Percentiles rank a stretch among this genome's conserved stretches.
These are phyloP conservation scores for Therioaphis trifolii DNA, from an alignment of 2,888 invertebrate genomes.

Conservation along the genomic window DNA sequence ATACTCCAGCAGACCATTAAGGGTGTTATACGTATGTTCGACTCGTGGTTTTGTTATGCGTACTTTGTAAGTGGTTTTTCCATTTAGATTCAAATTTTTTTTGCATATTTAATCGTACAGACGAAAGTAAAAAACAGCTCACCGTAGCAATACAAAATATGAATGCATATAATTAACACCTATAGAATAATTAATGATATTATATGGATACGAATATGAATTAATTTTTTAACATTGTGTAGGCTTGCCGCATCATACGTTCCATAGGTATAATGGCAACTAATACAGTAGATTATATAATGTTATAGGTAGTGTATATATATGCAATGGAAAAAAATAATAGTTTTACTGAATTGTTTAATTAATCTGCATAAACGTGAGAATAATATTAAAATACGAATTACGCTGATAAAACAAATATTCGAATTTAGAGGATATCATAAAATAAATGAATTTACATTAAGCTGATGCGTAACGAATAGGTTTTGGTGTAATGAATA, in stretches of 20 bases:
- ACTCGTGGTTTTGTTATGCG: conserved; percentile 18
- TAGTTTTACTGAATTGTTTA: conserved; percentile 33
- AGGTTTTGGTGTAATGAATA: no score
- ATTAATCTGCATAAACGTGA: conserved; percentile 36
- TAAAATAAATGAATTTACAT: neutral
- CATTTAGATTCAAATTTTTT: neutral
- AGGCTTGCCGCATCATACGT: neutral
- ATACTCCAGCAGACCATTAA: neutral
- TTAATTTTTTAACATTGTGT: neutral
- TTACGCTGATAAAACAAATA: neutral
- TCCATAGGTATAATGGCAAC: neutral
- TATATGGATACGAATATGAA: conserved; percentile 1
- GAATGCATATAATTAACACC: conserved; percentile 28
- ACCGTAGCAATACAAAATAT: neutral
- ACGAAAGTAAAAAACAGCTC: neutral
- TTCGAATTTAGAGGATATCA: neutral
- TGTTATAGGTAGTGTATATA: no score
- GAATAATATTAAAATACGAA: conserved; percentile 28
- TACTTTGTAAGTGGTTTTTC: neutral
- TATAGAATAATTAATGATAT: conserved; percentile 33
- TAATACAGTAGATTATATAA: no score
- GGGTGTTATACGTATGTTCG: neutral
- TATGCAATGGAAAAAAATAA: neutral
- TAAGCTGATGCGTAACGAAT: neutral
- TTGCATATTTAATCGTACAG: neutral